phyloP scores from a whole-genome alignment of 2,888 invertebrate genomes.

The Halictus quadricinctus region DNA sequence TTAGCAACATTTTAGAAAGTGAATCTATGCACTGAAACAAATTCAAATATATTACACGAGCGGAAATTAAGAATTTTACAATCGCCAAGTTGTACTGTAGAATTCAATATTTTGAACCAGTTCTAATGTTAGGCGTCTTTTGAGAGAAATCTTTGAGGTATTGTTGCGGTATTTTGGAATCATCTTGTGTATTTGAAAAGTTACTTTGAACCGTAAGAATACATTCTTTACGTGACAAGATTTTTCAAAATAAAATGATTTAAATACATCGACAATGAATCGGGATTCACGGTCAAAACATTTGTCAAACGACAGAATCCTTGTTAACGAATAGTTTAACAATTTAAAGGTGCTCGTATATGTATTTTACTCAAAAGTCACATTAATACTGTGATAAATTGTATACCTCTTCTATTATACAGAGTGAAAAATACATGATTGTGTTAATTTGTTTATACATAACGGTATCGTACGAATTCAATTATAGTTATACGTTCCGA shows the following conservation, averaged over 20 bases:
- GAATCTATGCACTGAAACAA: neutral
- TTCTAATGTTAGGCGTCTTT: neutral
- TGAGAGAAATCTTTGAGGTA: neutral
- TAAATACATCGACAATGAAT: slow-evolving; percentile 12
- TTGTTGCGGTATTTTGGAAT: neutral
- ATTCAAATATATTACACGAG: neutral
- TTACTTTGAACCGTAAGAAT: slow-evolving; percentile 21
- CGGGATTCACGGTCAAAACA: neutral
- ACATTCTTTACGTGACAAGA: slow-evolving; percentile 12
- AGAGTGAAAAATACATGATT: slow-evolving; percentile 24
- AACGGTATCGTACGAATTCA: slow-evolving; percentile 24
- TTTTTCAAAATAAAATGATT: slow-evolving; percentile 42
- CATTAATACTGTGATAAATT: slow-evolving; percentile 12
- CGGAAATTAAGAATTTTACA: neutral
- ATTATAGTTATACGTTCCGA: slow-evolving; percentile 42
- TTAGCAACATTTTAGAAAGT: neutral
- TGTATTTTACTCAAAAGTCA: slow-evolving; percentile 7
- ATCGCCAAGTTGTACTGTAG: neutral
- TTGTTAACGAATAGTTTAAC: neutral
- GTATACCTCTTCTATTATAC: slow-evolving; percentile 13
- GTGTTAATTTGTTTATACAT: slow-evolving; percentile 23
- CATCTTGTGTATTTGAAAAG: slow-evolving; percentile 19
- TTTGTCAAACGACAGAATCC: neutral
- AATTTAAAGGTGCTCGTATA: slow-evolving; percentile 18
- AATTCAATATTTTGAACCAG: neutral